Evolutionary conservation across 2,888 invertebrate genomes (phyloP).

Genomic region (Oscheius sp.): DNA sequence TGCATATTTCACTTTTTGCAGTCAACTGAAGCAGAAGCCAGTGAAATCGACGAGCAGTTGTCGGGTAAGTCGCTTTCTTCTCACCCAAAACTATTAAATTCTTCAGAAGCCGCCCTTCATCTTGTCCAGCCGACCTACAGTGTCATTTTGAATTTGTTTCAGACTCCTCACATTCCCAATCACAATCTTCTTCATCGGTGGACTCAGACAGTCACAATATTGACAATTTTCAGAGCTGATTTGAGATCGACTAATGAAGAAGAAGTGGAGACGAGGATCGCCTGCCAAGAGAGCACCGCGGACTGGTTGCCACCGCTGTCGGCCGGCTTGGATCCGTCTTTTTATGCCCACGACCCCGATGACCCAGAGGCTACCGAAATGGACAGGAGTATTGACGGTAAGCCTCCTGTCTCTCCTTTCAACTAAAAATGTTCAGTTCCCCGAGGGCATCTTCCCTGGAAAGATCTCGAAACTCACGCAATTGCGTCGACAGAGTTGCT

Average conservation of each 20-base stretch:
- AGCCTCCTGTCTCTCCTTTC: not conserved
- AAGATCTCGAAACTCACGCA: constrained; percentile 47
- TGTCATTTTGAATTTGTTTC: constrained; percentile 54
- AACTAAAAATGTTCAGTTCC: constrained; percentile 37
- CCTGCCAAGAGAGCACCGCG: constrained; percentile 18
- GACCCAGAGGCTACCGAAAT: constrained; percentile 19
- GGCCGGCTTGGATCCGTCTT: constrained; percentile 38
- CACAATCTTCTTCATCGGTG: constrained; percentile 55
- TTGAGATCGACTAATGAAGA: constrained; percentile 38
- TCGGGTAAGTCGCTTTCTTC: constrained; percentile 11
- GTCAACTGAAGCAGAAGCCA: constrained; percentile 41
- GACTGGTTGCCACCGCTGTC: constrained; percentile 40
- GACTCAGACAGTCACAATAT: not conserved
- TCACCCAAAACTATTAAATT: not conserved
- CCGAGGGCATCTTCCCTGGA: constrained; percentile 55
- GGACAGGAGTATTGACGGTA: constrained; percentile 37
- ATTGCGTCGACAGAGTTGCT: constrained; percentile 56
- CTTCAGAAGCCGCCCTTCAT: constrained; percentile 49
- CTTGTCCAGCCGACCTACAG: constrained; percentile 53
- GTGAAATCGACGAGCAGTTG: constrained; percentile 32
- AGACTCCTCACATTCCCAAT: constrained; percentile 58
- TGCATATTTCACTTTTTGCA: constrained; percentile 67
- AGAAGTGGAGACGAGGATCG: constrained; percentile 32
- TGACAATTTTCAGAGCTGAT: constrained; percentile 38
- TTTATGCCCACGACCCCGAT: constrained; percentile 26